These are phyloP conservation scores for Catagonus wagneri DNA, from an alignment of 2,113 vertebrate species.

Conservation along the genomic window DNA sequence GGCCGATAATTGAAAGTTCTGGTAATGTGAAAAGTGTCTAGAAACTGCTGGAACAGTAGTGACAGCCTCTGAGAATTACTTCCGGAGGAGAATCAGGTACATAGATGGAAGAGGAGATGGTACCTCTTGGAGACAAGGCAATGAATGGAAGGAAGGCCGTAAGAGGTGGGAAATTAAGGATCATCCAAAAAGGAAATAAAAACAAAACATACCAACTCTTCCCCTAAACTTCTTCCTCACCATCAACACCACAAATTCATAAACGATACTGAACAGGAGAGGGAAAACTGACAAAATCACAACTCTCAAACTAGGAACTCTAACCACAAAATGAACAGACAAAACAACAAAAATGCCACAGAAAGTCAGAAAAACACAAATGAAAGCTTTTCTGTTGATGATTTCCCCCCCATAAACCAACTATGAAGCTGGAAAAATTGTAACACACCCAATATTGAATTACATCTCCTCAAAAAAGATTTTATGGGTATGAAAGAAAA, in stretches of 20 bases:
- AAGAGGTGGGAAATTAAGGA: background rate
- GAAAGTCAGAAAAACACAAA: background rate
- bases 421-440: background rate
- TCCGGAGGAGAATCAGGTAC: background rate
- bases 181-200: background rate
- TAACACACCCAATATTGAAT: background rate
- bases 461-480: constrained; percentile 27
- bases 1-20: background rate
- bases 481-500: background rate
- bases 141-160: background rate
- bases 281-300: background rate
- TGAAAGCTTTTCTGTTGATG: background rate
- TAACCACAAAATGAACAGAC: background rate
- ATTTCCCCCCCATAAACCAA: background rate
- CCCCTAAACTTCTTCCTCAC: background rate
- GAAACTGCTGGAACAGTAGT: background rate
- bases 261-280: background rate
- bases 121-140: background rate
- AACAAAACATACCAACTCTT: background rate
- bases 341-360: background rate
- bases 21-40: background rate
- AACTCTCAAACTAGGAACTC: constrained; percentile 14
- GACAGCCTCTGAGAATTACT: background rate
- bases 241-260: background rate
- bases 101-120: background rate